Conservation (phyloP, 2,797 vertebrate genomes). For the Pteronotus mesoamericanus region DNA sequence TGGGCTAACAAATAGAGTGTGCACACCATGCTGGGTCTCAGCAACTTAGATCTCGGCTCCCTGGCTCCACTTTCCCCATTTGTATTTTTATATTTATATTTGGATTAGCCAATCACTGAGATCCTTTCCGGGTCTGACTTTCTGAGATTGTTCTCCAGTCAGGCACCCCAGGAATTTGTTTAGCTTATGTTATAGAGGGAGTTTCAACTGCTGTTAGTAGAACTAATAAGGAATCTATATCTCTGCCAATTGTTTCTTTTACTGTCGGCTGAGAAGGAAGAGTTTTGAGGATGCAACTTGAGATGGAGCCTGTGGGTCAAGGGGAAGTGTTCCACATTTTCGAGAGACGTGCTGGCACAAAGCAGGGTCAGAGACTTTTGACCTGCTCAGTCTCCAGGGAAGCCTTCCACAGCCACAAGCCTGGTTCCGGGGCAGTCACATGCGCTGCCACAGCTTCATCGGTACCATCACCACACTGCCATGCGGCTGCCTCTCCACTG, state of each 20-base stretch:
- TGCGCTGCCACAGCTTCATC: not conserved
- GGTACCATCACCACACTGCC: too few species aligned
- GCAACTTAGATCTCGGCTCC: fast-evolving
- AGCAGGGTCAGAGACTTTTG: not conserved
- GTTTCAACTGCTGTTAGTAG: not conserved
- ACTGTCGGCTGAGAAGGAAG: not conserved
- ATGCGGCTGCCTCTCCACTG: not conserved
- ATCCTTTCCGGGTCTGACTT: not conserved
- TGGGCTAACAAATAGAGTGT: not conserved
- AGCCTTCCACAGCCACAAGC: not conserved
- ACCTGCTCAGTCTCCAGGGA: not conserved
- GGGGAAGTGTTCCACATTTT: not conserved
- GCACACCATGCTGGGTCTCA: fast-evolving
- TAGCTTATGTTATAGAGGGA: not conserved
- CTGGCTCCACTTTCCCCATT: too few species aligned
- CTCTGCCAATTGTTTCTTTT: not conserved
- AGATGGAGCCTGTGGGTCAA: not conserved
- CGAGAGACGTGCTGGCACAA: not conserved
- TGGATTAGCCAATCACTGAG: not conserved
- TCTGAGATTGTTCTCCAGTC: not conserved
- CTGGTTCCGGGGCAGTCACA: not conserved
- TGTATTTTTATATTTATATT: not conserved
- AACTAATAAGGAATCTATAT: not conserved
- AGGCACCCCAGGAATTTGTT: not conserved
- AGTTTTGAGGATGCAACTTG: not conserved